A percentile compares a stretch with the other conserved stretches of the same genome.
Evolutionary conservation across 2,888 invertebrate genomes (phyloP).

Genomic region (Ophioninae sp.): DNA sequence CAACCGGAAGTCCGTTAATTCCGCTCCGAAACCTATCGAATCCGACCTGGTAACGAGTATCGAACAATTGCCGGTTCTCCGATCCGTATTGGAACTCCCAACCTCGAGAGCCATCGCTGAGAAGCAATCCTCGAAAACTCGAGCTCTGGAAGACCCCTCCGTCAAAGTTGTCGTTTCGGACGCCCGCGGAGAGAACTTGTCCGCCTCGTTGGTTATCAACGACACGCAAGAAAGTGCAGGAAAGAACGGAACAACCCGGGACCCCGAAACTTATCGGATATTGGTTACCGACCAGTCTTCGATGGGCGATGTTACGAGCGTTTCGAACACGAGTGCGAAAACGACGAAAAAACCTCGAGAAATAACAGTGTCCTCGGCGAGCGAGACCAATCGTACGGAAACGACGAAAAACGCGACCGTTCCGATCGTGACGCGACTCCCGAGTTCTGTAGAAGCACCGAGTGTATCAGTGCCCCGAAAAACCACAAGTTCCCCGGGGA

Average conservation of each 20-base stretch:
- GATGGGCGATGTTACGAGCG: conserved; percentile 17
- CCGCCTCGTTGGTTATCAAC: conserved; percentile 39
- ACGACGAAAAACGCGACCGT: neutral
- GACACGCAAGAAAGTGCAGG: neutral
- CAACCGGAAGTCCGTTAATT: neutral
- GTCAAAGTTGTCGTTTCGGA: conserved; percentile 42
- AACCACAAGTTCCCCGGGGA: no score
- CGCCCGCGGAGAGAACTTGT: conserved; percentile 15
- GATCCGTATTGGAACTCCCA: neutral
- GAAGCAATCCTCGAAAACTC: neutral
- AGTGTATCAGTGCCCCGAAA: neutral
- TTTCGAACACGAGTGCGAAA: neutral
- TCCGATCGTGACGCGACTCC: neutral
- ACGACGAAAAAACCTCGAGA: neutral
- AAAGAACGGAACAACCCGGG: neutral
- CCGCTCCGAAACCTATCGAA: conserved; percentile 1
- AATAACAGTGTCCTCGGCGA: neutral
- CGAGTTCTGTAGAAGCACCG: neutral
- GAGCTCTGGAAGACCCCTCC: conserved; percentile 52
- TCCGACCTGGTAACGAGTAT: neutral
- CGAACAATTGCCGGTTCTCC: neutral
- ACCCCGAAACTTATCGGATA: conserved; percentile 32
- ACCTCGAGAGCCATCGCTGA: neutral
- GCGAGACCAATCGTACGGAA: neutral
- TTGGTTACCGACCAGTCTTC: conserved; percentile 11